These are phyloP conservation scores for Sthenelais limicola DNA, from an alignment of 2,888 invertebrate genomes.

Conservation along the genomic window DNA sequence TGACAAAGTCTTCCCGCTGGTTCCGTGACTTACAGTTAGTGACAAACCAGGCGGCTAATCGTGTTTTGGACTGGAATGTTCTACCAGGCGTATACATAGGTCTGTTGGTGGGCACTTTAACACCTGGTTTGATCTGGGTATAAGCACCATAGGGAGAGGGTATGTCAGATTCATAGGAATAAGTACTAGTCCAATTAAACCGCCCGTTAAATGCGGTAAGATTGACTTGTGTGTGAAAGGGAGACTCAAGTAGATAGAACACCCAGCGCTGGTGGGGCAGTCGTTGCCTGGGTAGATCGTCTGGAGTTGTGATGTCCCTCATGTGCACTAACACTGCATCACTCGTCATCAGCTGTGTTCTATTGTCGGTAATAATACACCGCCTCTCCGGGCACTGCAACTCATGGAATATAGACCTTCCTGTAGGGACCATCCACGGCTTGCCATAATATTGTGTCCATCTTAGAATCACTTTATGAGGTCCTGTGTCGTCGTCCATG, in stretches of 20 bases:
- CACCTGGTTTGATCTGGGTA: not conserved
- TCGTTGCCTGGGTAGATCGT: constrained; percentile 50
- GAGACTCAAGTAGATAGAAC: constrained; percentile 93
- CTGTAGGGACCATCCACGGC: constrained; percentile 31
- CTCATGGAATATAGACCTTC: constrained; percentile 19
- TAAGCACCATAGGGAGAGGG: constrained; percentile 37
- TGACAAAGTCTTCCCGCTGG: constrained; percentile 89
- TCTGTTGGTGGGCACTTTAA: not conserved
- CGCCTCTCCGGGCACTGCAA: constrained; percentile 33
- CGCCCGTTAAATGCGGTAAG: constrained; percentile 32
- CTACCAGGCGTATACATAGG: not conserved
- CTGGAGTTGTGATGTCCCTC: constrained; percentile 12
- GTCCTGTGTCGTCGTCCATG: no score
- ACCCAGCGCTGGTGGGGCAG: constrained; percentile 81
- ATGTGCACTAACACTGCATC: constrained; percentile 38
- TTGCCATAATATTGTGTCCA: constrained; percentile 38
- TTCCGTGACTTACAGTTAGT: constrained; percentile 97
- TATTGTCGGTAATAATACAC: constrained; percentile 21
- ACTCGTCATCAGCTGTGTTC: not conserved
- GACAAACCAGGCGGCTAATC: constrained; percentile 96
- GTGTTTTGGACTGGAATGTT: constrained; percentile 80
- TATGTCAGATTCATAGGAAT: constrained; percentile 33
- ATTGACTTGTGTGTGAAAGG: constrained; percentile 84
- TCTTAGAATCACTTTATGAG: constrained; percentile 33
- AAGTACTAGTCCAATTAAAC: constrained; percentile 41